Evolutionary conservation across 2,888 invertebrate species (phyloP).

Genomic region (Achlya flavicornis): DNA sequence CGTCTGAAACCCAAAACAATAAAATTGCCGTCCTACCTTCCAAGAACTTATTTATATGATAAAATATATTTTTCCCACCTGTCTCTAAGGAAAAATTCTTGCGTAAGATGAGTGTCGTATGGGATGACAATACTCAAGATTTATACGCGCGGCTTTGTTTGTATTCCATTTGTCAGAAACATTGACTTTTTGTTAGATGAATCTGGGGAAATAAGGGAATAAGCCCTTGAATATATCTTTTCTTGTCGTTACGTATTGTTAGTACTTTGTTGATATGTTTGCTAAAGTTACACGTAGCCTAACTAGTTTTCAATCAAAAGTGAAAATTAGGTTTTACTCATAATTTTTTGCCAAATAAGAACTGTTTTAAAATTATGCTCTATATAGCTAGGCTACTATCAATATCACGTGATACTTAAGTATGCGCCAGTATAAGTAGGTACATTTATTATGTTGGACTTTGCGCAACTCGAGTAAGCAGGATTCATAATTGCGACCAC

Average conservation of each 20-base stretch:
- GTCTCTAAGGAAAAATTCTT: constrained; percentile 19
- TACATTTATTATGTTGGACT: background rate
- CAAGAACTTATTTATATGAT: background rate
- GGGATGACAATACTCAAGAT: constrained; percentile 24
- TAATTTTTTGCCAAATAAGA: too few species aligned
- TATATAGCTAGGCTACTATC: background rate
- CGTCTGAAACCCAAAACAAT: background rate
- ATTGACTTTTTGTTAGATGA: constrained; percentile 15
- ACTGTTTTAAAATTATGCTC: background rate
- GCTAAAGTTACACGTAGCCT: too few species aligned
- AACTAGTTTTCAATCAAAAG: too few species aligned
- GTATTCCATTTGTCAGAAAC: constrained; percentile 33
- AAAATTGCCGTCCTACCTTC: background rate
- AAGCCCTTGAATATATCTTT: constrained; percentile 2
- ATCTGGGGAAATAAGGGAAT: background rate
- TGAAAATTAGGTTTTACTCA: too few species aligned
- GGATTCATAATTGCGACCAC: background rate
- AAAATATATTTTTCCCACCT: constrained; percentile 2
- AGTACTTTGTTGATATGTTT: background rate
- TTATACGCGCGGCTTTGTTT: constrained; percentile 35
- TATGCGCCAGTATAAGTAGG: background rate
- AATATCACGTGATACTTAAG: background rate
- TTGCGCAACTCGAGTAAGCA: background rate
- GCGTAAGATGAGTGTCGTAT: constrained; percentile 19
- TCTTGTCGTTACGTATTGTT: constrained; percentile 1